A percentile compares a stretch with the other conserved stretches of the same genome.
Evolutionary conservation across 2,888 invertebrate genomes (phyloP).

Genomic region (Trachelus stipa): DNA sequence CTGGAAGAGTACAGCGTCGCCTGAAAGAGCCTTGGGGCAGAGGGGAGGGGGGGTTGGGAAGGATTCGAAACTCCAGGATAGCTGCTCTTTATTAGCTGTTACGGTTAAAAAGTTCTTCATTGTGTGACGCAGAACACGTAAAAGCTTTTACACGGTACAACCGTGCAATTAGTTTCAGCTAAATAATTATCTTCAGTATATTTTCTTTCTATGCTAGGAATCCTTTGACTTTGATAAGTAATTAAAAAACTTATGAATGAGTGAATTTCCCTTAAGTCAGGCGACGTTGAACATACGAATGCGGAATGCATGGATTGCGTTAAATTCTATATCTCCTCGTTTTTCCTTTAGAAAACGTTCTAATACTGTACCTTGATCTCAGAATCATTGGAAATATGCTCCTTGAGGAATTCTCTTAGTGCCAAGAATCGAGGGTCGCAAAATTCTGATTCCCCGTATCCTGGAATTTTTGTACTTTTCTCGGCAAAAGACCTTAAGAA

Average conservation of each 20-base stretch:
- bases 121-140: background rate
- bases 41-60: too few relatives aligned
- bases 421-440: constrained; percentile 49
- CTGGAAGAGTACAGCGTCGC: background rate
- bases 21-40: background rate
- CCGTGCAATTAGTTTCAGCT: background rate
- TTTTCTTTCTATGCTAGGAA: background rate
- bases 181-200: background rate
- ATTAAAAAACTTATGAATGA: background rate
- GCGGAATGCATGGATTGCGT: background rate
- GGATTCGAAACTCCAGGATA: background rate
- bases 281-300: background rate
- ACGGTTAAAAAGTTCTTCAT: background rate
- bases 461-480: constrained; percentile 40
- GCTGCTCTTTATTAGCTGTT: background rate
- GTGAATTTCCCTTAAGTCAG: background rate
- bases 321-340: background rate
- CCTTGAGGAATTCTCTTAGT: constrained; percentile 44
- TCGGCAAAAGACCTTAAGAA: constrained; percentile 39
- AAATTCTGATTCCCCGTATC: constrained; percentile 41
- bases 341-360: background rate
- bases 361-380: constrained; percentile 40
- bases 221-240: background rate
- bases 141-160: background rate
- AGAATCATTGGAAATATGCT: constrained; percentile 43